Base-by-base conservation (phyloP, 2,888 invertebrate species). In the Apoderus coryli region DNA sequence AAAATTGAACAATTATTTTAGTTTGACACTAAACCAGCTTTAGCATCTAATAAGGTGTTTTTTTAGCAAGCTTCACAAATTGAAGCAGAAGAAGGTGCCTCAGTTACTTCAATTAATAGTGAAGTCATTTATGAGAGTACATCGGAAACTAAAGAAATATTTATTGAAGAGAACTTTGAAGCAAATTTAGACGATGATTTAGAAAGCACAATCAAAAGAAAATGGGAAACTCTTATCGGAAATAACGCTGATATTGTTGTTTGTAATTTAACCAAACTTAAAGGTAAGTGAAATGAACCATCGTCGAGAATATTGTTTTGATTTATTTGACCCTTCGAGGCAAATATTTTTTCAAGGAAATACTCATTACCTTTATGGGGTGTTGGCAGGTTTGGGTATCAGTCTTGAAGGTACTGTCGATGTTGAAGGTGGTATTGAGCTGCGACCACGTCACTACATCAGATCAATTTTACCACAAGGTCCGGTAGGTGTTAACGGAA, bases 381-480 rank as follows among this genome's bases (percentile, higher is more conserved):
- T n/a, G n/a, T n/a, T n/a, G n/a, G 6, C 27, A 44, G 43, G 50
- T 16, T 69, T 98, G 40, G 96, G 96, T 4, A 93, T 98, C 48
- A 95, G 92, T 56, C 67, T 96, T 40, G 95, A 96, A 62, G 96
- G 98, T 16, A 98, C 96, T 0, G 96, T 95, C 9, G 96, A 98
- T 53, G 19, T 42, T 2, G 95, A 96, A 61, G 82, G 86, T 45
- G 98, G 96, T 3, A 74, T 84, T 44, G 96, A 98, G 64, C 76
- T 93, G 22, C 72, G 93, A 44, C 96, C 98, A n/a, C 95, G 95
- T 63, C 96, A 96, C 63, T 96, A 92, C 54, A 95, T 98, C 47
- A 73, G 96, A 43, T 89, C 90, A 16, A 92, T 98, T 44, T 68
- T 95, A 36, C 82, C 88, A 5, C 90, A 95, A 52, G 96, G 98